Percentiles rank a stretch among this genome's conserved stretches.
Evolutionary conservation across 2,888 invertebrate genomes (phyloP).

Genomic region (Punctoribates punctum): DNA sequence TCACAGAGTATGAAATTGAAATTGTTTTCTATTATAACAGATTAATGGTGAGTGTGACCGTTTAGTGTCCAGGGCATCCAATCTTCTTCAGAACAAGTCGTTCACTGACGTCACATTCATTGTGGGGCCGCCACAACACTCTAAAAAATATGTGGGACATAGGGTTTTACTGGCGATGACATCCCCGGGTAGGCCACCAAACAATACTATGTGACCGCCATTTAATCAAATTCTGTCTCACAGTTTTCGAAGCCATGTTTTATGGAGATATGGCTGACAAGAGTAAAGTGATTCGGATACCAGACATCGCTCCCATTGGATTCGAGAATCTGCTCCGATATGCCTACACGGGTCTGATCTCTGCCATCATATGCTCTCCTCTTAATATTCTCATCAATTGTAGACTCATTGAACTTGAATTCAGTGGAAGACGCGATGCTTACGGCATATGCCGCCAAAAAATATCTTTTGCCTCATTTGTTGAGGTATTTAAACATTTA

Average conservation of each 20-base stretch:
- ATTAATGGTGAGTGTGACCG: constrained; percentile 44
- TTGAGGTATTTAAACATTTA: constrained; percentile 40
- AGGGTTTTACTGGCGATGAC: constrained; percentile 50
- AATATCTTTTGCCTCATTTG: constrained; percentile 49
- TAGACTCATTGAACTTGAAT: constrained; percentile 48
- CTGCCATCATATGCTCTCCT: background rate
- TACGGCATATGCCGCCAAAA: constrained; percentile 50
- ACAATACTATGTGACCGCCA: background rate
- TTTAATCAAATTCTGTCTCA: background rate
- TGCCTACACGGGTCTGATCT: constrained; percentile 47
- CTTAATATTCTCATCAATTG: background rate
- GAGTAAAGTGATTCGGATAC: constrained; percentile 50
- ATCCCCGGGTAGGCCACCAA: constrained; percentile 42
- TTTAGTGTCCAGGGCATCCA: constrained; percentile 44
- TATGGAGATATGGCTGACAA: constrained; percentile 50
- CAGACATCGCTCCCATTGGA: constrained; percentile 49
- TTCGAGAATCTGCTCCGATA: constrained; percentile 50
- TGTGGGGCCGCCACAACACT: constrained; percentile 49
- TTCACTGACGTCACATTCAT: constrained; percentile 50
- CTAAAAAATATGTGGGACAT: constrained; percentile 50
- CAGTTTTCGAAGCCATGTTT: constrained; percentile 50
- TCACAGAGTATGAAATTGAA: background rate
- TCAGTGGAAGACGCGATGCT: constrained; percentile 50
- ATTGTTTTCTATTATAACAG: background rate
- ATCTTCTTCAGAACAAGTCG: constrained; percentile 50